These are phyloP conservation scores for Pterophyllum scalare DNA, from an alignment of 2,113 vertebrate genomes.

Conservation along the genomic window DNA sequence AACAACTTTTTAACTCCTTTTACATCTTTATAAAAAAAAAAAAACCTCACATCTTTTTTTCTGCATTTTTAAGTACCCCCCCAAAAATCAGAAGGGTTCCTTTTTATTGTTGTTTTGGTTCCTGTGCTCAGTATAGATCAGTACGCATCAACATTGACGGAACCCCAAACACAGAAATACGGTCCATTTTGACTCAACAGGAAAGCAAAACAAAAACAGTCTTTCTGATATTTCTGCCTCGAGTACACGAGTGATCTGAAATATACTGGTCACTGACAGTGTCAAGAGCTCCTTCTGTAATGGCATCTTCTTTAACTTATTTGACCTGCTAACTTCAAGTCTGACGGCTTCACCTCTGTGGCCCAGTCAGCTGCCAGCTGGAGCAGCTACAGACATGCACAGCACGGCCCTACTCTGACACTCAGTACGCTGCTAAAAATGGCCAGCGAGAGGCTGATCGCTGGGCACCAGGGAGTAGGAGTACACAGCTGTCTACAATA, in stretches of 20 bases:
- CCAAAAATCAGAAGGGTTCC: background rate
- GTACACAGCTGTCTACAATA: constrained; percentile 69
- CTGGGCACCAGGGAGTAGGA: constrained; percentile 62
- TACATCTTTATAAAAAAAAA: background rate
- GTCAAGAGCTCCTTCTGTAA: background rate
- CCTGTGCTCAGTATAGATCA: background rate
- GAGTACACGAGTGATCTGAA: background rate
- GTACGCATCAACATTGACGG: background rate
- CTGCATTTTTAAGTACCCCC: background rate
- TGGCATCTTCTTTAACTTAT: constrained; percentile 21
- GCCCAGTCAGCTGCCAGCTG: constrained; percentile 61
- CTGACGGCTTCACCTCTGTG: constrained; percentile 55
- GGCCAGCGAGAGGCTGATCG: constrained; percentile 63
- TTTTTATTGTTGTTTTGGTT: background rate
- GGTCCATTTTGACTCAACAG: background rate
- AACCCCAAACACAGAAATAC: background rate
- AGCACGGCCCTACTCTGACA: constrained; percentile 48
- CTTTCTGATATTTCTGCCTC: background rate
- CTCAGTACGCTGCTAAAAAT: constrained; percentile 67
- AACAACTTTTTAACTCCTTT: background rate
- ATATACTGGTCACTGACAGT: background rate
- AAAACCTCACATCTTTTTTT: background rate
- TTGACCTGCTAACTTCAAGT: constrained; percentile 40
- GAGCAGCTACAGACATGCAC: constrained; percentile 55
- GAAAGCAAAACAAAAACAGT: background rate